Percentiles rank a stretch among this genome's conserved stretches.
phyloP scores from a whole-genome alignment of 37 sponge, comb jelly and placozoan genomes.

The Aphrocallistes beatrix region DNA sequence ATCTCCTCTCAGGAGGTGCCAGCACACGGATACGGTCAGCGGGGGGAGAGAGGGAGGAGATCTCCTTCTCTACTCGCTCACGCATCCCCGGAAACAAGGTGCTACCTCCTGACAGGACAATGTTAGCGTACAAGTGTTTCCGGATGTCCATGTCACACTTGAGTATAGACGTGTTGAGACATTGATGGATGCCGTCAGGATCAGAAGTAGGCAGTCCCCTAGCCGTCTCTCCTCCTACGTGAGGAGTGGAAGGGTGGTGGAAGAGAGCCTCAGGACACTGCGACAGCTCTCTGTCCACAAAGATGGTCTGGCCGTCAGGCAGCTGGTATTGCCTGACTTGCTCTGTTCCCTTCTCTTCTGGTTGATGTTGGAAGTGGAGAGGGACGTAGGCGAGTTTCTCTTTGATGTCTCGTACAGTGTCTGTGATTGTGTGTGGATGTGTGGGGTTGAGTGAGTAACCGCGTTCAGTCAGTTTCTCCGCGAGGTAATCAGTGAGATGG shows the following conservation, averaged over 20 bases:
- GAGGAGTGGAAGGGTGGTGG: slow-evolving; percentile 16
- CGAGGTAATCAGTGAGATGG: slow-evolving; percentile 41
- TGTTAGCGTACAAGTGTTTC: slow-evolving; percentile 34
- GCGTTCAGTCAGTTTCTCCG: slow-evolving; percentile 31
- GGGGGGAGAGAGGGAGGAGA: slow-evolving; percentile 32
- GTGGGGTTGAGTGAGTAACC: slow-evolving; percentile 32
- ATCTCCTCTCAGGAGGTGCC: slow-evolving; percentile 42
- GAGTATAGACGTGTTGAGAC: slow-evolving; percentile 32
- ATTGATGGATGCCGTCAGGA: slow-evolving; percentile 39
- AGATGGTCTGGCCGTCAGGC: slow-evolving; percentile 34
- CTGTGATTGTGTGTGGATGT: slow-evolving; percentile 25
- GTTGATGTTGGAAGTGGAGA: slow-evolving; percentile 24
- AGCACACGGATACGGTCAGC: slow-evolving; percentile 35
- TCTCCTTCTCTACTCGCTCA: slow-evolving; percentile 49
- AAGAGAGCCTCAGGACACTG: slow-evolving; percentile 33
- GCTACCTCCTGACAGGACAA: slow-evolving; percentile 46
- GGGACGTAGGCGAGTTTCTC: slow-evolving; percentile 37
- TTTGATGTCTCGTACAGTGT: slow-evolving; percentile 23
- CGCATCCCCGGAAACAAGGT: slow-evolving; percentile 46
- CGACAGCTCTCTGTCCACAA: slow-evolving; percentile 34
- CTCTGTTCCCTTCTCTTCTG: background rate
- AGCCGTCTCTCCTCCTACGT: no score
- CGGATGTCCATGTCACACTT: slow-evolving; percentile 39
- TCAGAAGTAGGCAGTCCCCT: no score
- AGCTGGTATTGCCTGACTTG: background rate